phyloP scores from a whole-genome alignment of 2,888 invertebrate species.

The Xestobium rufovillosum region DNA sequence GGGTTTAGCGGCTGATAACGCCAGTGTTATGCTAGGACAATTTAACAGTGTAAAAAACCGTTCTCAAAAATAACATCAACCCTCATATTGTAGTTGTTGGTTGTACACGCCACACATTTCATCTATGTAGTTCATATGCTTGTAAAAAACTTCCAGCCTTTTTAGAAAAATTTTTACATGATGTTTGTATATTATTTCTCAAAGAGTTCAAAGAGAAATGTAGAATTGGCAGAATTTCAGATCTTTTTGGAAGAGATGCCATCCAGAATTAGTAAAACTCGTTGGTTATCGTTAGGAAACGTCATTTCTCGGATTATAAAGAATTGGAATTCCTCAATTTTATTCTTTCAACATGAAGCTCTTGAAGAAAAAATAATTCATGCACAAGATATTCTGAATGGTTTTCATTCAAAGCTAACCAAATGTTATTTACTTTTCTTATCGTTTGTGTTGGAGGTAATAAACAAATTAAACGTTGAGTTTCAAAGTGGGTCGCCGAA shows the following conservation, averaged over 20 bases:
- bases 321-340: constrained; percentile 3
- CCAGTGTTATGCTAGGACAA: constrained; percentile 3
- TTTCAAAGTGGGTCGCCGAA: constrained; percentile 1
- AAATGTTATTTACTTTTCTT: constrained; percentile 3
- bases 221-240: constrained; percentile 4
- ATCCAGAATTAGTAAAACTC: constrained; percentile 4
- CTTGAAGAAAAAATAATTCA: constrained; percentile 3
- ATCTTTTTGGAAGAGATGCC: background rate
- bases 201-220: constrained; percentile 3
- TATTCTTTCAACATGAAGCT: constrained; percentile 3
- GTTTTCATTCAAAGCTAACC: constrained; percentile 3
- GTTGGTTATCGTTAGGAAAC: constrained; percentile 4
- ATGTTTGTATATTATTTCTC: constrained; percentile 3
- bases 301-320: constrained; percentile 1
- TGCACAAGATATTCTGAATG: constrained; percentile 2
- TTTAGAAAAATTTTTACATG: constrained; percentile 3
- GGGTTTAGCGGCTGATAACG: constrained; percentile 2
- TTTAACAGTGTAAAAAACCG: constrained; percentile 2
- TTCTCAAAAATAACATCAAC: constrained; percentile 1
- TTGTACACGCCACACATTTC: constrained; percentile 4
- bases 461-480: constrained; percentile 1
- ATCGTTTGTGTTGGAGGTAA: constrained; percentile 4
- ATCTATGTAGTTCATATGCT: constrained; percentile 3
- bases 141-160: constrained; percentile 1
- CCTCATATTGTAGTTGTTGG: constrained; percentile 2